Evolutionary conservation across 2,797 vertebrate genomes (phyloP).

Genomic region (Sebastes diaconus): DNA sequence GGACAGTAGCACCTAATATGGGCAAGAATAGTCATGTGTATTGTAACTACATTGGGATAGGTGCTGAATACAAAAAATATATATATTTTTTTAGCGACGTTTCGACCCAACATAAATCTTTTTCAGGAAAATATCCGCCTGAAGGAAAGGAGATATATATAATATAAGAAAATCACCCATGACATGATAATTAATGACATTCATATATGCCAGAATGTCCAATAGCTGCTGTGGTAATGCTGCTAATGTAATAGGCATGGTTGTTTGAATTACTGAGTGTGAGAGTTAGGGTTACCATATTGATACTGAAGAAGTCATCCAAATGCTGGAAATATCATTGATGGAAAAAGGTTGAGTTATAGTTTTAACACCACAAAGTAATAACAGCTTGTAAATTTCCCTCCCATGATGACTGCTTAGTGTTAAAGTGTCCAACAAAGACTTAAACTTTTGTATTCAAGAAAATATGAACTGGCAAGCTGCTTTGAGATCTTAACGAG

Average conservation of each 20-base stretch:
- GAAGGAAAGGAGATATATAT: not conserved
- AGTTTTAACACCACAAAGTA: no score
- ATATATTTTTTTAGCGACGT: not conserved
- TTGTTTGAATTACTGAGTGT: not conserved
- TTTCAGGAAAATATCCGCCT: not conserved
- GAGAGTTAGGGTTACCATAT: not conserved
- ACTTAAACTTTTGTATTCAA: not conserved
- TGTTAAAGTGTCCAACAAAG: not conserved
- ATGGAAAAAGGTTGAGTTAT: not conserved
- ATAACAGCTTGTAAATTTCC: not conserved
- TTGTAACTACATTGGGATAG: not conserved
- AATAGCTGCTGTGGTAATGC: not conserved
- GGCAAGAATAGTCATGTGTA: not conserved
- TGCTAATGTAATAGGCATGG: not conserved
- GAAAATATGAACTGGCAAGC: not conserved
- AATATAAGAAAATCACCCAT: not conserved
- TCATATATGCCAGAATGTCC: not conserved
- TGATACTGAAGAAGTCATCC: not conserved
- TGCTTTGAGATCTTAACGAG: not conserved
- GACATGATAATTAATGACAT: not conserved
- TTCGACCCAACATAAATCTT: not conserved
- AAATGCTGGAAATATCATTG: not conserved
- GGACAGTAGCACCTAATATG: not conserved
- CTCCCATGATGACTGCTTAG: not conserved
- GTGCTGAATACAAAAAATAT: not conserved